Evolutionary conservation across 1,140 invertebrate genomes (phyloP), one percentile per base, ranked within the genome.

Genomic region (Drosophila erecta): DNA sequence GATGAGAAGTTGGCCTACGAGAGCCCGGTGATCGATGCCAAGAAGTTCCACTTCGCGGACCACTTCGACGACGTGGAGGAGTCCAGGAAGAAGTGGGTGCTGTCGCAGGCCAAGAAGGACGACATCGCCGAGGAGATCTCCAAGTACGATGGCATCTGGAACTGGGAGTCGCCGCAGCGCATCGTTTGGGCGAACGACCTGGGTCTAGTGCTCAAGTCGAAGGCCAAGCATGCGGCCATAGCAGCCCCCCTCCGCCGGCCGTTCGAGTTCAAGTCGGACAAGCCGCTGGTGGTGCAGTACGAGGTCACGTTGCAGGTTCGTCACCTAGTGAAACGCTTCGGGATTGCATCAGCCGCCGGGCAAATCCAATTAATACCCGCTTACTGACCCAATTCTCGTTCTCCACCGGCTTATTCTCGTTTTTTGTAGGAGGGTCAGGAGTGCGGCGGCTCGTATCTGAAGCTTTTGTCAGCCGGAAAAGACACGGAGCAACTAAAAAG

Each of bases 391-490:
- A 75, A 62, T 67, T 78, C 70, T 49, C 24, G 7, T 50, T 66
- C 20, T 47, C 20, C 60, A 66, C 44, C 11, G 41, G 35, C 7
- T 11, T 43, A 53, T 58, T 44, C 1, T 30, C 30, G 30, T 30
- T 30, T 27, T 59, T 57, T 37, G 11, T 62, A 76, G 95, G 98
- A 99, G 91, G 98, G 98, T 3, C 98, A 99, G 93, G 98, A 99
- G 93, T 99, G 99, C 93, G 99, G 99, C 50, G 99, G 99, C 14
- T 98, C 98, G 10, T 99, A 99, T 92, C 93, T 99, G 1, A 99
- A 99, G 93, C 94, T 99, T 15, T 92, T 99, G 14, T 96, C 95
- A 14, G 92, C 94, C 4, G 94, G 95, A 57, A 91, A 94, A 38
- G 94, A 95, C 44, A 94, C 95, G 41, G 92, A 95, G 17, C 95